Evolutionary conservation across 1,140 invertebrate genomes (phyloP), one percentile per base, ranked within the genome.

Genomic region (Drosophila lini): DNA sequence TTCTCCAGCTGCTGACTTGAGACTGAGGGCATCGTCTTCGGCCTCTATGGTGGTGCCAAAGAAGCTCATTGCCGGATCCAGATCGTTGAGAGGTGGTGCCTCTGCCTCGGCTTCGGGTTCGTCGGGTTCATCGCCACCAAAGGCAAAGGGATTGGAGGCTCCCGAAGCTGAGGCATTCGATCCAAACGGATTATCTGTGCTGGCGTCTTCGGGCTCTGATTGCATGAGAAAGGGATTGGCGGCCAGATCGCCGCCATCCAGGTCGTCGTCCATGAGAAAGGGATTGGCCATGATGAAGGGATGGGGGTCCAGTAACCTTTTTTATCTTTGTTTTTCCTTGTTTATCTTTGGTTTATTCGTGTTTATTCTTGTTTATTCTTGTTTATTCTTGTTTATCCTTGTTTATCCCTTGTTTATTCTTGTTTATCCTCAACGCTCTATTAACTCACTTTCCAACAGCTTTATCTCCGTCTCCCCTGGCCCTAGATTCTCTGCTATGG

Each of bases 391-490:
- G 11, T 25, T 25, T 40, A 15, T 13, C 22, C 22, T 61, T 58
- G 25, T 68, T 22, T 32, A 38, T 52, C 22, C 25, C 5, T 7
- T 4, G 19, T 15, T 1, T 16, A 32, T 59, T 34, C 41, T 45
- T 22, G 5, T n/a, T 7, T 15, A 3, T 5, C 42, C 22, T 76
- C 91, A 92, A 10, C 78, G 90, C 76, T 94, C 93, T 41, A 94
- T 93, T 36, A 97, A 92, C 85, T 97, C 96, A 61, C 94, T 96
- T 85, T 97, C 96, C 6, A 97, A 81, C 31, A 96, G 86, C 76
- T 96, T 96, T 5, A 97, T 91, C 90, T 97, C 96, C 5, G 96
- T 95, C 86, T 95, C 95, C 1, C 96, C 96, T 3, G 96, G 96
- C 63, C 95, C 92, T 36, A 97, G 94, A 83, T 96, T 96, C 53